Conservation (phyloP, 53 echinoderm and acorn worm genomes). For the Pentamera pediparva region DNA sequence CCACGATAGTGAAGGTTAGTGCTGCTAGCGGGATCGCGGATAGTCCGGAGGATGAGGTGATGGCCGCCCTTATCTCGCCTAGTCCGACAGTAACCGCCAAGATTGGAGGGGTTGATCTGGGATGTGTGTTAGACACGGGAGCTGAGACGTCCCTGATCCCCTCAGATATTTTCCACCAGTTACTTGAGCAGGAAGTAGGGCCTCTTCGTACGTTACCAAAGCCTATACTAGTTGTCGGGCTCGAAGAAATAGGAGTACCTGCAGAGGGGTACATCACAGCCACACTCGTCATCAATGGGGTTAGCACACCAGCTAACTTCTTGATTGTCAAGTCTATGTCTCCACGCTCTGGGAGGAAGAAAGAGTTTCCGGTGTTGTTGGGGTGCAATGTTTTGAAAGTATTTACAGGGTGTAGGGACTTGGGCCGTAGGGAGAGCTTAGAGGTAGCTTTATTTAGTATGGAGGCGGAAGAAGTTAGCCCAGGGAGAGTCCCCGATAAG, state of each 20-base stretch:
- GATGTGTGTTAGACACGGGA: conserved; percentile 37
- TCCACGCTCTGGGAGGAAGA: neutral
- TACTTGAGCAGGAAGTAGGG: neutral
- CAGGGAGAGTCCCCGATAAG: too few relatives aligned
- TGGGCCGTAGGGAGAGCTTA: neutral
- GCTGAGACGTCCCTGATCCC: conserved; percentile 40
- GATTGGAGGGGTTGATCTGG: conserved; percentile 12
- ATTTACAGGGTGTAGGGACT: neutral
- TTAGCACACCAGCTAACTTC: neutral
- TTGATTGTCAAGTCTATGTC: neutral
- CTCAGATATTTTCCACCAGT: conserved; percentile 23
- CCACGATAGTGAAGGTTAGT: neutral
- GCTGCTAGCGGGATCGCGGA: too few relatives aligned
- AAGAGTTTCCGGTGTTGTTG: neutral
- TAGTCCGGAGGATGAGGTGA: neutral
- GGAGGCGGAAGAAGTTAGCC: neutral
- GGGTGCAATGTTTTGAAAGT: conserved; percentile 1
- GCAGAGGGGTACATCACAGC: conserved; percentile 28
- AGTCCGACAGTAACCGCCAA: conserved; percentile 25
- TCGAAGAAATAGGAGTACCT: neutral
- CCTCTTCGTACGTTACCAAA: neutral
- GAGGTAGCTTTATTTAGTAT: neutral
- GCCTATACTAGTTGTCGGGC: conserved; percentile 8
- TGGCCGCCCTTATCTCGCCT: neutral
- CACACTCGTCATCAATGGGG: neutral